Percentiles rank a stretch among this genome's conserved stretches.
Evolutionary conservation across 2,888 invertebrate species (phyloP).

Genomic region (Caenorhabditis auriculariae): DNA sequence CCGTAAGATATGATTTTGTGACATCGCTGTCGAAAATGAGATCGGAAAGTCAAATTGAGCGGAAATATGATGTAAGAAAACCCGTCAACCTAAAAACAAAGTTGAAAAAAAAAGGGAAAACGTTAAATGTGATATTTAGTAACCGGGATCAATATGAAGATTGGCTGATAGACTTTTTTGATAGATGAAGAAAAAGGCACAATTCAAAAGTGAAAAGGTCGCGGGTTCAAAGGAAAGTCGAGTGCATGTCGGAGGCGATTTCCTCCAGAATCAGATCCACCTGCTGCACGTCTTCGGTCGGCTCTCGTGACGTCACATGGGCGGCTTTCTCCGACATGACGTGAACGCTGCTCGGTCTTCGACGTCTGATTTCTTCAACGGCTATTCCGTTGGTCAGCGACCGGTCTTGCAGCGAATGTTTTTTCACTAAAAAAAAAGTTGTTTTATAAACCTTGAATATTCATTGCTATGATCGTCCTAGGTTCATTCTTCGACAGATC

Average conservation of each 20-base stretch:
- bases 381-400: constrained; percentile 7
- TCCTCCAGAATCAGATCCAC: constrained; percentile 46
- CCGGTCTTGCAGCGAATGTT: constrained; percentile 36
- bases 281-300: constrained; percentile 17
- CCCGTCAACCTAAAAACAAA: too few species aligned
- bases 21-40: too few species aligned
- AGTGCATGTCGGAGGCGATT: constrained; percentile 42
- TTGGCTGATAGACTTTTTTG: background rate
- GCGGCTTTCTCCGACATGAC: constrained; percentile 14
- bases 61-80: too few species aligned
- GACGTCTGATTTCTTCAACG: constrained; percentile 30
- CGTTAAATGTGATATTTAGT: too few species aligned
- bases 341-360: constrained; percentile 35
- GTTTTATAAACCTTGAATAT: background rate
- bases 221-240: constrained; percentile 37
- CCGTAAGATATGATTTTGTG: too few species aligned
- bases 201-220: background rate
- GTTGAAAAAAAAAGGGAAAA: too few species aligned
- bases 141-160: too few species aligned
- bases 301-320: constrained; percentile 8
- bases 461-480: background rate
- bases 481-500: background rate
- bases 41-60: constrained; percentile 3
- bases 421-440: constrained; percentile 28
- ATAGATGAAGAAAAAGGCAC: background rate